Percentiles rank a stretch among this genome's conserved stretches.
phyloP scores from a whole-genome alignment of 2,113 vertebrate genomes.

The Solea solea region DNA sequence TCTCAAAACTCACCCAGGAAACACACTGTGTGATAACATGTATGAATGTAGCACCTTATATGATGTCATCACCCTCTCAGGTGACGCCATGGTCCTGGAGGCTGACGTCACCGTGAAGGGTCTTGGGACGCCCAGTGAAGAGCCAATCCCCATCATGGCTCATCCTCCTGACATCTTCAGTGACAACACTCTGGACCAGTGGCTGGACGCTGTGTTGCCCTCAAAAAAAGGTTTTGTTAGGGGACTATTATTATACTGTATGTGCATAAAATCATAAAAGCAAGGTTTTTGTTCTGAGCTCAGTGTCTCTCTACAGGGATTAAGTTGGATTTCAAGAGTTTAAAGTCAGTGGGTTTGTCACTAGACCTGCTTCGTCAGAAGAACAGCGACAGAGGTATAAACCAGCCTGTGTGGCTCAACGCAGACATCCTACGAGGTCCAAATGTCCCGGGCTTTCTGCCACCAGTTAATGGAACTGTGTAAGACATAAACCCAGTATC shows the following conservation, averaged over 20 bases:
- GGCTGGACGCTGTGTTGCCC: slow-evolving; percentile 82
- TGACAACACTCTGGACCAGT: slow-evolving; percentile 85
- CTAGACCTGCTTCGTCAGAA: slow-evolving; percentile 72
- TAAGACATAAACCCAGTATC: background rate
- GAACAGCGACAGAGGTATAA: slow-evolving; percentile 63
- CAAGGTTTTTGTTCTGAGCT: background rate
- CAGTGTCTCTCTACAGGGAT: slow-evolving; percentile 68
- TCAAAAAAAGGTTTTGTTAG: slow-evolving; percentile 80
- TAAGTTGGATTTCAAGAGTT: slow-evolving; percentile 86
- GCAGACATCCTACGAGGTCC: slow-evolving; percentile 84
- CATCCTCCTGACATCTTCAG: slow-evolving; percentile 84
- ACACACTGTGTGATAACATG: too few relatives aligned
- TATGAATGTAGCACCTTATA: background rate
- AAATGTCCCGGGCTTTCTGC: slow-evolving; percentile 75
- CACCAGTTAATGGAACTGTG: slow-evolving; percentile 76
- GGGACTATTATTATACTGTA: background rate
- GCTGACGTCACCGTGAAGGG: slow-evolving; percentile 85
- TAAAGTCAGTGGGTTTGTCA: slow-evolving; percentile 75
- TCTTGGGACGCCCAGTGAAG: slow-evolving; percentile 75
- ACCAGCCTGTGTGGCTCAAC: slow-evolving; percentile 82
- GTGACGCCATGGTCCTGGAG: slow-evolving; percentile 82
- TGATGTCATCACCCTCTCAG: slow-evolving; percentile 56
- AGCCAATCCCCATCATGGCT: slow-evolving; percentile 86
- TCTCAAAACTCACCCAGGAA: too few relatives aligned
- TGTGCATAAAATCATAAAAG: background rate